Base-by-base conservation (phyloP, 2,113 vertebrate genomes). In the Reinhardtius hippoglossoides region DNA sequence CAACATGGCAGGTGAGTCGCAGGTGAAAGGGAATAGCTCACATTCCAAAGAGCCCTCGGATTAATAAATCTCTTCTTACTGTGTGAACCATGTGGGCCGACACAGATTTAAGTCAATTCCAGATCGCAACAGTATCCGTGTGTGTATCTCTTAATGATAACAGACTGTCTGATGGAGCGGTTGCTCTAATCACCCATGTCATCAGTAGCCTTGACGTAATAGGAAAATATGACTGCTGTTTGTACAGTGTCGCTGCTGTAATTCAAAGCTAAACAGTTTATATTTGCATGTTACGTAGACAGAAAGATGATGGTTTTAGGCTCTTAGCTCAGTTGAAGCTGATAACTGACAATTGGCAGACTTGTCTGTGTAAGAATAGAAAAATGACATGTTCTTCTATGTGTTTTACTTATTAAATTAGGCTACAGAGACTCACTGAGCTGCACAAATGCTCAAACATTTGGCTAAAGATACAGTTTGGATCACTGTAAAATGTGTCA, bases 11-110 rank as follows among this genome's bases (percentile, higher is more conserved):
- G 85, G 86, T 88, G 84, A 88, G 64, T 76, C 71, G 67, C 71
- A 71, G 80, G 84, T 88, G 84, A 85, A 67, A 76, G 50, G 27
- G 59, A 83, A 83, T 78, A 81, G 58, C 74, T 89, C 40, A 65
- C 65, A 87, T 92, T 89, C 76, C 80, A 75, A 14, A 56, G 9
- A 46, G 37, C 16, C 48, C 27, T 67, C 9, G 4, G 26, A 52
- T 80, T 69, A 26, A 46, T 23, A 9, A 21, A 58, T 46, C 55
- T 1, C 2, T 57, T 60, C 35, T 42, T 55, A 13, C 21, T 31
- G 55, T 46, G 12, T 63, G 26, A 76, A 55, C 9, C 20, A 31
- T 50, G 75, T 15, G 24, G 44, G 40, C 3, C 4, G 4, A 23
- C 37, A 40, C 24, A 14, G 58, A 31, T 63, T 66, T 31, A 48